Conservation (phyloP, 2,797 vertebrate genomes). For the Phoxinus dragarum region DNA sequence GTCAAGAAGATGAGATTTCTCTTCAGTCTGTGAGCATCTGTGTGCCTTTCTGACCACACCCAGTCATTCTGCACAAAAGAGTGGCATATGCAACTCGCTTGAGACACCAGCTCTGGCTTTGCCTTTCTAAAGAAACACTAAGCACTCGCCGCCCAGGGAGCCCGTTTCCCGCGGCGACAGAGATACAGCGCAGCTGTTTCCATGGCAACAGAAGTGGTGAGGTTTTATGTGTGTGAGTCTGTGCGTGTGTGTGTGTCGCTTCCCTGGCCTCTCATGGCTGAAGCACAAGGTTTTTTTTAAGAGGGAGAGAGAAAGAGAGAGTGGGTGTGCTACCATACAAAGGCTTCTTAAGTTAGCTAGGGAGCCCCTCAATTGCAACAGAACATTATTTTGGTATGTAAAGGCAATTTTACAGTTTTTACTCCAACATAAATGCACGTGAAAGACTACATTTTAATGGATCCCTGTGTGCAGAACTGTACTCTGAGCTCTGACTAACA, state of each 20-base stretch:
- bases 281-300: conserved; percentile 45
- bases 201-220: conserved; percentile 83
- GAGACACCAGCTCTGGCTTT: conserved; percentile 68
- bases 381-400: conserved; percentile 23
- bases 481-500: conserved; percentile 60
- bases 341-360: conserved; percentile 45
- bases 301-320: conserved; percentile 20
- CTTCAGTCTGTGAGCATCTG: conserved; percentile 9
- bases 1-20: not conserved
- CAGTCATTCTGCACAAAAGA: conserved; percentile 62
- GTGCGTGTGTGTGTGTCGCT: conserved; percentile 46
- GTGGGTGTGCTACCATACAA: conserved; percentile 36
- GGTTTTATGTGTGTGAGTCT: conserved; percentile 52
- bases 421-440: conserved; percentile 61
- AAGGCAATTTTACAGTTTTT: conserved; percentile 58
- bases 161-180: conserved; percentile 77
- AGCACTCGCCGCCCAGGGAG: conserved; percentile 76
- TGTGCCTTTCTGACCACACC: conserved; percentile 68
- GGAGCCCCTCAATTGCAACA: conserved; percentile 25
- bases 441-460: conserved; percentile 59
- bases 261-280: conserved; percentile 51
- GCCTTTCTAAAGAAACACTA: conserved; percentile 60
- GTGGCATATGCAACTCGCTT: conserved; percentile 60
- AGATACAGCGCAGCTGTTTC: conserved; percentile 81
- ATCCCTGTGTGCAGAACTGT: conserved; percentile 58